Evolutionary conservation across 2,888 invertebrate species (phyloP).

Genomic region (Linyphia triangularis): DNA sequence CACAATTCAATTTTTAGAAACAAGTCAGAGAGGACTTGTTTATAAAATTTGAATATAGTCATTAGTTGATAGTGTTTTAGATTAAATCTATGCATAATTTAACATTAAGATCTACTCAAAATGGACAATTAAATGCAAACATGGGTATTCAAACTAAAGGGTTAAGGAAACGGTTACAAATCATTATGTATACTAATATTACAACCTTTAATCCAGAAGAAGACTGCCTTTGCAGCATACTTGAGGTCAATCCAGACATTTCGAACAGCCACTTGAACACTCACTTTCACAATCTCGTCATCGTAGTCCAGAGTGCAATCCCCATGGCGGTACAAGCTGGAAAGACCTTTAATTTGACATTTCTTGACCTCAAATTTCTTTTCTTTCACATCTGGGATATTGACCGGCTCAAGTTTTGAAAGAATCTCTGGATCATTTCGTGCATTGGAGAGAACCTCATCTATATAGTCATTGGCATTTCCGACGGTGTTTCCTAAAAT

Average conservation of each 20-base stretch:
- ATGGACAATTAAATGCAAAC: too few species aligned
- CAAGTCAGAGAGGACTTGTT: too few species aligned
- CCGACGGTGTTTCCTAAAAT: conserved; percentile 50
- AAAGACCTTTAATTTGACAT: conserved; percentile 45
- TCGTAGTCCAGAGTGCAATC: conserved; percentile 71
- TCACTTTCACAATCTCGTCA: conserved; percentile 47
- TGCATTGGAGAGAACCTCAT: conserved; percentile 66
- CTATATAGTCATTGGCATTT: conserved; percentile 69
- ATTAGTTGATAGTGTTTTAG: too few species aligned
- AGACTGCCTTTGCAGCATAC: conserved; percentile 70
- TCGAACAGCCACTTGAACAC: conserved; percentile 62
- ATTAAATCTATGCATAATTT: too few species aligned
- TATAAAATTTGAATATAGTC: too few species aligned
- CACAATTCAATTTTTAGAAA: too few species aligned
- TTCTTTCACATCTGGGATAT: conserved; percentile 69
- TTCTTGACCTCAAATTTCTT: conserved; percentile 47
- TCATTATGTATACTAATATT: background rate
- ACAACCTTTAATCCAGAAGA: conserved; percentile 73
- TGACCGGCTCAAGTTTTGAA: conserved; percentile 60
- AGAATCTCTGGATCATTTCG: conserved; percentile 55
- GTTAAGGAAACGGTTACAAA: too few species aligned
- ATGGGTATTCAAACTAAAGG: too few species aligned
- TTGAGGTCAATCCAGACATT: conserved; percentile 47
- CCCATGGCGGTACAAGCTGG: conserved; percentile 64
- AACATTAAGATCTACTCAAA: too few species aligned